Conservation (phyloP, 2,888 invertebrate species). For the Resseliella maxima region DNA sequence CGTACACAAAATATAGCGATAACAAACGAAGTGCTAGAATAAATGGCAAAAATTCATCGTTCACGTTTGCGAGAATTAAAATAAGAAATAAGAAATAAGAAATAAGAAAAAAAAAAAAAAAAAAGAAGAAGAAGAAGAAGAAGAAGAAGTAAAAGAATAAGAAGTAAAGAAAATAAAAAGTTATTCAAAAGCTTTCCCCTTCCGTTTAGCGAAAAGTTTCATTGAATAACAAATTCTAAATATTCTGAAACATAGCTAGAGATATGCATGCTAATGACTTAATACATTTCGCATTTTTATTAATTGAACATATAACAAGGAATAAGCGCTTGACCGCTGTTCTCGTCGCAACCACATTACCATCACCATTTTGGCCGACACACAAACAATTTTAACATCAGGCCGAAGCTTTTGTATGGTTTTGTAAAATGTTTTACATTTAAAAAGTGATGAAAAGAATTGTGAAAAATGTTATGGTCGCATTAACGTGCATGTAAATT, state of each 20-base stretch:
- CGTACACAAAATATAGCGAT: background rate
- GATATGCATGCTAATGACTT: conserved; percentile 23
- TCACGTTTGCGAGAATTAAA: background rate
- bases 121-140: too few species aligned
- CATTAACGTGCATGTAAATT: background rate
- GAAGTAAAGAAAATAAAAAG: background rate
- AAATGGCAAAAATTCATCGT: conserved; percentile 1
- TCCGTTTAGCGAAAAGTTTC: background rate
- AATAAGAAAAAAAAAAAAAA: too few species aligned
- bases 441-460: background rate
- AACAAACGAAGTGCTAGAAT: background rate
- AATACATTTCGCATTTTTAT: background rate
- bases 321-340: background rate
- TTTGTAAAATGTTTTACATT: background rate
- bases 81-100: background rate
- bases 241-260: background rate
- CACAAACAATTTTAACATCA: background rate
- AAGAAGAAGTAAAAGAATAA: too few species aligned
- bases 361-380: too few species aligned
- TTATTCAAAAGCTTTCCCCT: background rate
- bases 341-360: too few species aligned
- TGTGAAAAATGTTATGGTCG: background rate
- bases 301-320: background rate
- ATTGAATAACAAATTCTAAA: conserved; percentile 13
- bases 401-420: background rate